A percentile compares a stretch with the other conserved stretches of the same genome.
Evolutionary conservation across 2,113 vertebrate genomes (phyloP).

Genomic region (Eubucco bourcierii): DNA sequence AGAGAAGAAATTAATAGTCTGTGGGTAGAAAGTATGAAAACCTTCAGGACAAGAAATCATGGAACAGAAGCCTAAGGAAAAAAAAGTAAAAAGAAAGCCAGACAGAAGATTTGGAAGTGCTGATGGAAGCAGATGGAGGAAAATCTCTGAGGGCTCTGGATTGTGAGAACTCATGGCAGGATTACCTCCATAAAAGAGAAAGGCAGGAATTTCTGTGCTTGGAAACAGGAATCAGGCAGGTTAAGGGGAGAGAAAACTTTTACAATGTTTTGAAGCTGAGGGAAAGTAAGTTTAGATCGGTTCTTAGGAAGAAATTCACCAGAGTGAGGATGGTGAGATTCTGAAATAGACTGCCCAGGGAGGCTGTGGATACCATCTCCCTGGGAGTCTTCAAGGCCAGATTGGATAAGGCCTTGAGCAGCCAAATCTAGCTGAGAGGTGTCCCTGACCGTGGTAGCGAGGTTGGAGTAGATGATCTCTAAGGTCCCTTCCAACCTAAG

Average conservation of each 20-base stretch:
- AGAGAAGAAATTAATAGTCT: not conserved
- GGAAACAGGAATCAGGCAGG: not conserved
- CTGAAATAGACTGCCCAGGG: too few species aligned
- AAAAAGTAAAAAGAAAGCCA: not conserved
- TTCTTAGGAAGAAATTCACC: too few species aligned
- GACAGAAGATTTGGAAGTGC: conserved; percentile 19
- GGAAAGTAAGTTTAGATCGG: too few species aligned
- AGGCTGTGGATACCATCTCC: too few species aligned
- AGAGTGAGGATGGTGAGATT: too few species aligned
- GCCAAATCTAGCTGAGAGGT: too few species aligned
- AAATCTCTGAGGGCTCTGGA: conserved; percentile 33
- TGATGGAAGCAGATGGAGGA: conserved; percentile 32
- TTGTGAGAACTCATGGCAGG: not conserved
- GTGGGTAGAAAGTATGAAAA: not conserved
- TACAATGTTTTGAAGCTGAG: too few species aligned
- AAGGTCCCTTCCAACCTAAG: too few species aligned
- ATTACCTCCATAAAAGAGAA: conserved; percentile 25
- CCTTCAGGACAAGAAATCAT: not conserved
- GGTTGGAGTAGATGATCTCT: too few species aligned
- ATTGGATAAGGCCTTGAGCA: too few species aligned
- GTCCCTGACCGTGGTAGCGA: too few species aligned
- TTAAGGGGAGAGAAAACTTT: not conserved
- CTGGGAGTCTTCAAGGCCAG: too few species aligned
- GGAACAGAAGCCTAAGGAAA: not conserved
- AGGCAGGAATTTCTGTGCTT: not conserved